Evolutionary conservation across 2,113 vertebrate species (phyloP).

Genomic region (Macrotus californicus): DNA sequence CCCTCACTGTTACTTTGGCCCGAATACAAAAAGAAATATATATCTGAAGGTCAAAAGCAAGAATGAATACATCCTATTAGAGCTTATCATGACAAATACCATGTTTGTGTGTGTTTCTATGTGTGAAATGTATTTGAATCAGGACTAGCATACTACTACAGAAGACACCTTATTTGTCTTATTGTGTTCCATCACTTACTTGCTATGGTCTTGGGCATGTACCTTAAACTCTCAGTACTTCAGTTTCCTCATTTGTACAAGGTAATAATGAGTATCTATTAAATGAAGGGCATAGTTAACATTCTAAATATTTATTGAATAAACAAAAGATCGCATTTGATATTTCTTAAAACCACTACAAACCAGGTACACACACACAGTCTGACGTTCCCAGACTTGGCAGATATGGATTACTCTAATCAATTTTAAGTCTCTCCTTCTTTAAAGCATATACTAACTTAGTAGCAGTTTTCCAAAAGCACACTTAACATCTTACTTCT

Average conservation of each 20-base stretch:
- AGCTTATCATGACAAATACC: background rate
- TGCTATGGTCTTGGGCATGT: background rate
- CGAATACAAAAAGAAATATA: background rate
- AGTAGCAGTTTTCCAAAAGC: background rate
- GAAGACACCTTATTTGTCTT: background rate
- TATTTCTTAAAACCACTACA: background rate
- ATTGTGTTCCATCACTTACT: background rate
- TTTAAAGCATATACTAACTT: background rate
- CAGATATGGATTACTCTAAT: background rate
- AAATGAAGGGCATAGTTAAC: background rate
- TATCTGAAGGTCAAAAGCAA: background rate
- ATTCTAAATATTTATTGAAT: background rate
- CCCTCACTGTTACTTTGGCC: background rate
- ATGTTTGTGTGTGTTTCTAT: background rate
- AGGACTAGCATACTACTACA: background rate
- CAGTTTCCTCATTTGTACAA: background rate
- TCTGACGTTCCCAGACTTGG: background rate
- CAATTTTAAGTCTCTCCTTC: background rate
- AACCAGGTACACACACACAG: background rate
- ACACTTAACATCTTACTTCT: background rate
- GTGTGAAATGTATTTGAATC: background rate
- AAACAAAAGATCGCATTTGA: background rate
- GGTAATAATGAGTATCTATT: background rate
- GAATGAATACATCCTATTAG: background rate
- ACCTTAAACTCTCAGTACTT: background rate